Evolutionary conservation across 2,113 vertebrate genomes (phyloP).

Genomic region (human): DNA sequence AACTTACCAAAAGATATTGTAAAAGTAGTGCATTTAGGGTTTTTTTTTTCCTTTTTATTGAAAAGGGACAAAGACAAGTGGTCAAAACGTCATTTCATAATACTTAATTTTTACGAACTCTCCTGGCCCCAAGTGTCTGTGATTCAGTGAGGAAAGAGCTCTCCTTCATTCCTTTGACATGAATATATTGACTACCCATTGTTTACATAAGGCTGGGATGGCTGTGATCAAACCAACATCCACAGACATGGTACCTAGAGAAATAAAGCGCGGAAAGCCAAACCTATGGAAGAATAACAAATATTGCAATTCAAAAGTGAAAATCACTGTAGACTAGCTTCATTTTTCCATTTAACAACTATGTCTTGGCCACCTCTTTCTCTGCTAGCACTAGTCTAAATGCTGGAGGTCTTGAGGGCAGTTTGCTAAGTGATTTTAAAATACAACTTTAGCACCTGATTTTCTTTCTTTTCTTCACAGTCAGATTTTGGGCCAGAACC

Average conservation of each 20-base stretch:
- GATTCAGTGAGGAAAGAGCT: not conserved
- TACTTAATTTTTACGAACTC: not conserved
- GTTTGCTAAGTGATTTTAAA: not conserved
- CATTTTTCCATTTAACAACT: not conserved
- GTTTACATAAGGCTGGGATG: not conserved
- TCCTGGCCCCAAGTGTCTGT: not conserved
- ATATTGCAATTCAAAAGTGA: not conserved
- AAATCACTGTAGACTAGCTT: not conserved
- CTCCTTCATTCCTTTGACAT: not conserved
- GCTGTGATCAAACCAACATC: not conserved
- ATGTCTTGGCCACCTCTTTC: not conserved
- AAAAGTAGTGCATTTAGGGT: not conserved
- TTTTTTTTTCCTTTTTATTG: not conserved
- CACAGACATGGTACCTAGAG: not conserved
- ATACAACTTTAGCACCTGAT: not conserved
- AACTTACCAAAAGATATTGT: not conserved
- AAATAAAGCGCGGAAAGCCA: not conserved
- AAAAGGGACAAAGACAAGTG: not conserved
- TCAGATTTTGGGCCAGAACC: conserved; percentile 34
- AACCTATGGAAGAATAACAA: not conserved
- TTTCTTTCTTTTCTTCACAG: conserved; percentile 37
- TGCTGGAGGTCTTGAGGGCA: not conserved
- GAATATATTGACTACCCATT: not conserved
- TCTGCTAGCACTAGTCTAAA: not conserved
- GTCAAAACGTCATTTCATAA: not conserved